A percentile compares a stretch with the other conserved stretches of the same genome.
Conservation (phyloP, 2,113 vertebrate species). For the Catagonus wagneri region DNA sequence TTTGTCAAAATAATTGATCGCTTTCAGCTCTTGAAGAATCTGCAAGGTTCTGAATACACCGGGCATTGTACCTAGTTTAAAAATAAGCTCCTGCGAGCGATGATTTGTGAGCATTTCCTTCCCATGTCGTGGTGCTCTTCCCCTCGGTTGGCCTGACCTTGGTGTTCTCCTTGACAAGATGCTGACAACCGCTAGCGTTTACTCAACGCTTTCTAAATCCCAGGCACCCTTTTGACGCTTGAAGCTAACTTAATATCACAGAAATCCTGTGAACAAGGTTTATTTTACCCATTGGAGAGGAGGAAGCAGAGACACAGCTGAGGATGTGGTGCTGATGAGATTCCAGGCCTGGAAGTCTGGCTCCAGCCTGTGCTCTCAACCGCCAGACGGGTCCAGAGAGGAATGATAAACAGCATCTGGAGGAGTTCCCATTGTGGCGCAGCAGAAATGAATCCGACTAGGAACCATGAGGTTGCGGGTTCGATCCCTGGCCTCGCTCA, state of each 20-base stretch:
- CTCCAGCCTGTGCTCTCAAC: neutral
- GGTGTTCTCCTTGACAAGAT: neutral
- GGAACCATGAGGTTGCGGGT: too few relatives aligned
- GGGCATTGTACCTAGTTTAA: neutral
- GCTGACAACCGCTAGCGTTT: neutral
- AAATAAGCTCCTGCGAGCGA: neutral
- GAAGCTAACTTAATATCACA: conserved; percentile 5
- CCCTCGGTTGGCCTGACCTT: neutral
- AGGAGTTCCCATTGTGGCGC: too few relatives aligned
- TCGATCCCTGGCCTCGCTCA: too few relatives aligned
- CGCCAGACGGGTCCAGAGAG: neutral
- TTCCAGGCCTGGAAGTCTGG: neutral
- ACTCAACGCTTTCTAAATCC: neutral
- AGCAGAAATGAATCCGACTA: too few relatives aligned
- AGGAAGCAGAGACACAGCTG: neutral
- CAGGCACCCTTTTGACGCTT: neutral
- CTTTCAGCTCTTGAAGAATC: conserved; percentile 45
- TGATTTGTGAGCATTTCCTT: neutral
- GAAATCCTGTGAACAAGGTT: neutral
- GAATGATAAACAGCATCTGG: neutral
- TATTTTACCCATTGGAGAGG: neutral
- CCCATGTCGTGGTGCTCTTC: neutral
- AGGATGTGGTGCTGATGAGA: neutral
- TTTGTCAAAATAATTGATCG: conserved; percentile 59
- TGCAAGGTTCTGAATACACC: neutral